Percentiles rank a stretch among this genome's conserved stretches.
phyloP scores from a whole-genome alignment of 2,113 vertebrate species.

The Heterotis niloticus region DNA sequence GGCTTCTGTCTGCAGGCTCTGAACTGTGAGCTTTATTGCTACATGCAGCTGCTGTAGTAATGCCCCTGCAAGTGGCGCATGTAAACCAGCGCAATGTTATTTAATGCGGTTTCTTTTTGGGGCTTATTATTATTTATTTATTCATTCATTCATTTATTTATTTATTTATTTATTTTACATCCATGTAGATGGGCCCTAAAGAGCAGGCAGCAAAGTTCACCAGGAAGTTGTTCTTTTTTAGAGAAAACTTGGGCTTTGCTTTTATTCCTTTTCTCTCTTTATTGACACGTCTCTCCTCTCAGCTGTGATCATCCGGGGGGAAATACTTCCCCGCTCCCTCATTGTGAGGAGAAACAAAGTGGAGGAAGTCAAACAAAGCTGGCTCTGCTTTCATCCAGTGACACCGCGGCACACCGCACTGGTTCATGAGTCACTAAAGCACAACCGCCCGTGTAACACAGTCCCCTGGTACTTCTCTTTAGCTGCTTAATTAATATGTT shows the following conservation, averaged over 20 bases:
- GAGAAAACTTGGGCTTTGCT: neutral
- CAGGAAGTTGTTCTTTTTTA: neutral
- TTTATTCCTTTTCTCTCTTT: neutral
- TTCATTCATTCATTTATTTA: too few relatives aligned
- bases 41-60: too few relatives aligned
- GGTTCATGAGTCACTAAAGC: slow-evolving; percentile 6
- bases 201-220: neutral
- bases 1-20: too few relatives aligned
- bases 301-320: neutral
- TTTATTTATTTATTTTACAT: neutral
- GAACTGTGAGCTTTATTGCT: too few relatives aligned
- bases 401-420: neutral
- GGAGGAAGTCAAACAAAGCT: slow-evolving; percentile 13
- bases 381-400: neutral
- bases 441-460: neutral
- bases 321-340: neutral
- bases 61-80: too few relatives aligned
- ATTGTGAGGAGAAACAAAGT: slow-evolving; percentile 11
- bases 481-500: neutral
- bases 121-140: too few relatives aligned
- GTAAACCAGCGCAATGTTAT: too few relatives aligned
- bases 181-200: neutral
- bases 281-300: neutral
- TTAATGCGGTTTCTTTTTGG: too few relatives aligned
- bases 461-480: neutral